These are phyloP conservation scores for Amazona vittata DNA, from an alignment of 2,113 vertebrate species.

Conservation along the genomic window DNA sequence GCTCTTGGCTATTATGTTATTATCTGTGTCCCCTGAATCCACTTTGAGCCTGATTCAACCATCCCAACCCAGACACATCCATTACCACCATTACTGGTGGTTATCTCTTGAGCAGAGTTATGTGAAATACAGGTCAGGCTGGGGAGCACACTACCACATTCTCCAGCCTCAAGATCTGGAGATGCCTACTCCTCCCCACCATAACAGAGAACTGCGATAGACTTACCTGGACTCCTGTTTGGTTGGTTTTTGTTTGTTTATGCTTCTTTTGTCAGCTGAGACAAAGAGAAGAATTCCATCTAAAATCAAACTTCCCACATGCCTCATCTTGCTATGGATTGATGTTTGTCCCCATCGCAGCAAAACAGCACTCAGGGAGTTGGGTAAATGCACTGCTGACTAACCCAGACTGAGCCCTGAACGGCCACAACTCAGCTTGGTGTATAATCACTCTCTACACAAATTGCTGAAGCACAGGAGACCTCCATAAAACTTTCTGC, in stretches of 20 bases:
- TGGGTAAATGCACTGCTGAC: background rate
- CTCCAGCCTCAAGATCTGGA: background rate
- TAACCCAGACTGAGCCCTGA: background rate
- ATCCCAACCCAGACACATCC: background rate
- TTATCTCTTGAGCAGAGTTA: background rate
- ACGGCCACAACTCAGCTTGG: background rate
- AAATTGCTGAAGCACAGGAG: background rate
- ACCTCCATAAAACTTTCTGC: background rate
- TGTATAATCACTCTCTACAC: background rate
- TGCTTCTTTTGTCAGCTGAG: background rate
- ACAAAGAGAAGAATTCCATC: background rate
- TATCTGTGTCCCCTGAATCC: background rate
- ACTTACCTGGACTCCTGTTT: background rate
- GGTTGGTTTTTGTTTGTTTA: background rate
- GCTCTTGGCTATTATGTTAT: background rate
- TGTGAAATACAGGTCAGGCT: rapidly evolving
- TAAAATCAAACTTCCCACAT: background rate
- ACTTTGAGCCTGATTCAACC: background rate
- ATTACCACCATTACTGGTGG: too few relatives aligned
- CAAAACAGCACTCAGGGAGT: rapidly evolving
- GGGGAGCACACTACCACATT: background rate
- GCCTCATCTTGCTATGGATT: background rate
- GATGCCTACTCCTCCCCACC: background rate
- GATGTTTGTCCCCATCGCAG: background rate
- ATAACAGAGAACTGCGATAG: background rate